Percentiles rank a stretch among this genome's conserved stretches.
phyloP scores from a whole-genome alignment of 2,888 invertebrate genomes.

The Protodeltote pygarga region DNA sequence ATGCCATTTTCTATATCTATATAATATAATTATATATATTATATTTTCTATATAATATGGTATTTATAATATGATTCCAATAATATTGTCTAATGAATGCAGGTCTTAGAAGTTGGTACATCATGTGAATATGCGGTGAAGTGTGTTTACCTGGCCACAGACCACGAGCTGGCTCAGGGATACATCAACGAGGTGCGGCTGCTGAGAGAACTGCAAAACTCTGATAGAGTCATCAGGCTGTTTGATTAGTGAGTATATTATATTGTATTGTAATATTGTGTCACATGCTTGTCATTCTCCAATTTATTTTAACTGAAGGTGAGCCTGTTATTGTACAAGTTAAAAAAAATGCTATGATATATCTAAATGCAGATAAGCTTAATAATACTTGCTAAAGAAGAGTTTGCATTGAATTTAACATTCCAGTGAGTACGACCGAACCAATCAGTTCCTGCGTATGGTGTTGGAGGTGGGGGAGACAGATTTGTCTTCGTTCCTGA shows the following conservation, averaged over 20 bases:
- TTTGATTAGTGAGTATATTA: constrained; percentile 93
- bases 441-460: constrained; percentile 90
- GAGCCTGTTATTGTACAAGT: too few relatives aligned
- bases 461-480: constrained; percentile 97
- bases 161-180: constrained; percentile 90
- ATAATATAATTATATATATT: too few relatives aligned
- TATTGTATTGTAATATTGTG: too few relatives aligned
- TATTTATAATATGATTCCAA: too few relatives aligned
- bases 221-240: constrained; percentile 93
- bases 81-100: too few relatives aligned
- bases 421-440: constrained; percentile 90
- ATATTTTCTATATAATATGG: too few relatives aligned
- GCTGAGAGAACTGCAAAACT: constrained; percentile 92
- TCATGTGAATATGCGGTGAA: constrained; percentile 91
- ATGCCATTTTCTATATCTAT: too few relatives aligned
- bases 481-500: constrained; percentile 93
- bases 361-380: too few relatives aligned
- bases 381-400: neutral
- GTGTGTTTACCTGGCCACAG: constrained; percentile 92
- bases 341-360: too few relatives aligned
- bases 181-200: constrained; percentile 96
- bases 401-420: too few relatives aligned
- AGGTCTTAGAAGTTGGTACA: constrained; percentile 88
- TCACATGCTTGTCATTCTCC: too few relatives aligned
- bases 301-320: too few relatives aligned